Evolutionary conservation across 2,797 vertebrate species (phyloP), one percentile per base, ranked within the genome.

Genomic region (Rhinatrema bivittatum): DNA sequence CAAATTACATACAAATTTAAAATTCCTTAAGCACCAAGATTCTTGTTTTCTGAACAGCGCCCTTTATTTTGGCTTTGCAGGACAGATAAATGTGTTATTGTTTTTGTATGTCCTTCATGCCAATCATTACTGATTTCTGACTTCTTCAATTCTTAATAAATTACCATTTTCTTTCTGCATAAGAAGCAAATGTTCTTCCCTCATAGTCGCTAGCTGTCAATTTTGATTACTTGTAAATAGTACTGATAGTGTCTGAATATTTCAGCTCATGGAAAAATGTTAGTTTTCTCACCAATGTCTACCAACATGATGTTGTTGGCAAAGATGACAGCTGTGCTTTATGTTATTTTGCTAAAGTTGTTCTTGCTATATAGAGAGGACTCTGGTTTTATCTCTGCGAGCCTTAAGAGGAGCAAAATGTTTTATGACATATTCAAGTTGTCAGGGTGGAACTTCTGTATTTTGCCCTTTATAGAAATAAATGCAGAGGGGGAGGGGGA

Each of bases 221-320:
- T 56, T 74, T 33, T 65, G 52, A 65, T 73, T 65, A 65, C 46
- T 62, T 65, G 44, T 47, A 76, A 69, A 60, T 32, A n/a, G n/a
- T n/a, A 58, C 49, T 18, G 30, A 50, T 42, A 38, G 46, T 60
- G 61, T 71, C 66, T 60, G 69, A 66, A 65, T 69, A 67, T 68
- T 70, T 68, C 55, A 68, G 50, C 60, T 60, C 54, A 34, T 48
- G 46, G n/a, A 50, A 56, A 70, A 61, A 46, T 25, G 13, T 55
- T 70, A 44, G 21, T 54, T 67, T 53, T 50, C 43, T 72, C 40
- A 53, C 30, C 54, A 50, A 18, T 42, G 39, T 50, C 30, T 59
- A 60, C 35, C 37, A 42, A 13, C 41, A 45, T 36, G 45, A 64
- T 52, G 46, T 25, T 46, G 35, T 30, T 40, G 46, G 27, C 50